These are phyloP conservation scores for Philereme vetulata DNA, from an alignment of 2,888 invertebrate genomes.

Conservation along the genomic window DNA sequence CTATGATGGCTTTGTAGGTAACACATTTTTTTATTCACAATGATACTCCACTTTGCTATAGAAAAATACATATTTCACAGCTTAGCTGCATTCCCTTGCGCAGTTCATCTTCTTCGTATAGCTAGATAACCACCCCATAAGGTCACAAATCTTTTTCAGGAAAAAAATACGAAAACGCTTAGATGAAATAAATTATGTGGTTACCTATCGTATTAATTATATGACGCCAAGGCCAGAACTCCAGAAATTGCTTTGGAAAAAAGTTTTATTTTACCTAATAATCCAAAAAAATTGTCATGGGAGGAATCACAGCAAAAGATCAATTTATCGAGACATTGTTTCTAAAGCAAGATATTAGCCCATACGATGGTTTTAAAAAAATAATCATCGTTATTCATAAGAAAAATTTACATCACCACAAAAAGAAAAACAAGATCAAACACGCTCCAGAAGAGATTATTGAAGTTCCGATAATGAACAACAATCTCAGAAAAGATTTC, in stretches of 20 bases:
- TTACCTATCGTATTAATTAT: no score
- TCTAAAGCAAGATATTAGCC: slow-evolving; percentile 21
- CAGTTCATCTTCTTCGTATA: no score
- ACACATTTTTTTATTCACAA: no score
- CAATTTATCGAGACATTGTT: slow-evolving; percentile 17
- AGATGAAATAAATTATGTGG: no score
- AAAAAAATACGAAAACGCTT: not conserved
- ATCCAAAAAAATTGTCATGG: slow-evolving; percentile 8
- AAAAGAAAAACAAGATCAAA: slow-evolving; percentile 35
- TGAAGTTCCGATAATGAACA: not conserved
- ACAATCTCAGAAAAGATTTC: not conserved
- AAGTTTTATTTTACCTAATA: not conserved
- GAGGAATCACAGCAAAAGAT: slow-evolving; percentile 3
- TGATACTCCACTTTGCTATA: no score
- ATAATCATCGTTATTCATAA: slow-evolving; percentile 36
- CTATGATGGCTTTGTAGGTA: no score
- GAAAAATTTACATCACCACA: slow-evolving; percentile 27
- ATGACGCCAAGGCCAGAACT: no score
- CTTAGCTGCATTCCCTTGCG: no score
- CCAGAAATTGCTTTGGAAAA: no score
- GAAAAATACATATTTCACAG: no score
- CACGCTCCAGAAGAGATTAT: slow-evolving; percentile 11
- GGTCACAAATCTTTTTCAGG: no score
- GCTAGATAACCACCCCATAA: no score
- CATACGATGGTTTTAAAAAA: slow-evolving; percentile 29